Evolutionary conservation across 92 coral and sea anemone species (phyloP).

Genomic region (Palythoa heliodiscus): DNA sequence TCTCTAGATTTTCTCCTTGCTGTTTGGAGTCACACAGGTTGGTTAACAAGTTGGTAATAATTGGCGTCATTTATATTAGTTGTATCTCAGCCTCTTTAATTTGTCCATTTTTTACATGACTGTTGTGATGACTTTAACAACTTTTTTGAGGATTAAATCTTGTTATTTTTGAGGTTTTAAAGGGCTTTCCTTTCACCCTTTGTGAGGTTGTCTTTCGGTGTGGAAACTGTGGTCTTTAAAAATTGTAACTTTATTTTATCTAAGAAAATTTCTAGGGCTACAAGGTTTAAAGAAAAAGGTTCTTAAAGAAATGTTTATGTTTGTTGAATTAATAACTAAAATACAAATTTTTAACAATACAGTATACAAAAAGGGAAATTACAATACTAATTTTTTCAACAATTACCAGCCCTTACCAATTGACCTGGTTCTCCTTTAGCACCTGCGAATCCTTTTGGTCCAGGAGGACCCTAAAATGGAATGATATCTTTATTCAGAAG

Average conservation of each 20-base stretch:
- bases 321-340: too few species aligned
- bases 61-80: slow-evolving; percentile 25
- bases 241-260: too few species aligned
- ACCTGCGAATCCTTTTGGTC: background rate
- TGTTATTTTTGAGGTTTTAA: too few species aligned
- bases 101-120: slow-evolving; percentile 50
- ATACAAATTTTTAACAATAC: too few species aligned
- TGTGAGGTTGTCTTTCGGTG: too few species aligned
- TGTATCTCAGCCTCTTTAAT: slow-evolving; percentile 41
- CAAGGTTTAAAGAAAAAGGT: too few species aligned
- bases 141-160: slow-evolving; percentile 42
- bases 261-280: too few species aligned
- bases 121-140: slow-evolving; percentile 50
- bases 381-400: background rate
- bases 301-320: too few species aligned
- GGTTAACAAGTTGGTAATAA: slow-evolving; percentile 45
- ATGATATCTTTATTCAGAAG: background rate
- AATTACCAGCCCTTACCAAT: background rate
- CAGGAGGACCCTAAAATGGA: background rate
- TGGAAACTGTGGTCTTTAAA: too few species aligned
- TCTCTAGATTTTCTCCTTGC: slow-evolving; percentile 26
- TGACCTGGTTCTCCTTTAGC: background rate
- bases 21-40: slow-evolving; percentile 37
- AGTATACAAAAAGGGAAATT: too few species aligned
- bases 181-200: too few species aligned